Base-by-base conservation (phyloP, 92 coral and sea anemone species). In the Actinernus sp. region DNA sequence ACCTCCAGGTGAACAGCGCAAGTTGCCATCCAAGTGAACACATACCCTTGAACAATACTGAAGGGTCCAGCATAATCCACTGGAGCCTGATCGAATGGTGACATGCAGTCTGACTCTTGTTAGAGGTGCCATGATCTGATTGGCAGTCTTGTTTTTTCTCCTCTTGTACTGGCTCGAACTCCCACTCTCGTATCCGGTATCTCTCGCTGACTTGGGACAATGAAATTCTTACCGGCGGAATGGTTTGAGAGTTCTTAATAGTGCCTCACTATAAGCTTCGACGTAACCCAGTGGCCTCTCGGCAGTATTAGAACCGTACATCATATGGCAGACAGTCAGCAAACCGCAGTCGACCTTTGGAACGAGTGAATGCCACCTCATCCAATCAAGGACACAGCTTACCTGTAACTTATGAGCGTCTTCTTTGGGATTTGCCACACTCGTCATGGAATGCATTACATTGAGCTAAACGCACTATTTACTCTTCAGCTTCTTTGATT, bases 201-300 rank as follows among this genome's bases (percentile, higher is more conserved):
- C 66, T 71, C 28, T 84, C 66, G 43, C 65, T 64, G 19, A 66
- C 32, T 55, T 82, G 82, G 18, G 66, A 74, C 43, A 82, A 83
- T 64, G 31, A 81, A 75, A 17, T 78, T 85, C 33, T 69, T 79
- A 0, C 87, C 87, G 11, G 92, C 87, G 23, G 64, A 16, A 21
- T 85, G 86, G 59, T 85, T 78, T 20, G 73, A 76, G 44, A 55
- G 24, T 11, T 76, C 85, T 29, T 76, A 81, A 48, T 61, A 69
- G 32, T 64, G 52, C 40, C 65, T 63, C 1, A 73, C 83, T 20
- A 86, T 79, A 25, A 61, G 61, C 16, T 60, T 73, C 0, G 65
- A 73, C 3, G n/a, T n/a, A n/a, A 73, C 65, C 68, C 68, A 73
- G 24, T 72, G 79, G 20, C 78, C 74, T 46, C 79, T 74, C 6